Conservation (phyloP, 2,888 invertebrate genomes). For the Hipparchia semele region DNA sequence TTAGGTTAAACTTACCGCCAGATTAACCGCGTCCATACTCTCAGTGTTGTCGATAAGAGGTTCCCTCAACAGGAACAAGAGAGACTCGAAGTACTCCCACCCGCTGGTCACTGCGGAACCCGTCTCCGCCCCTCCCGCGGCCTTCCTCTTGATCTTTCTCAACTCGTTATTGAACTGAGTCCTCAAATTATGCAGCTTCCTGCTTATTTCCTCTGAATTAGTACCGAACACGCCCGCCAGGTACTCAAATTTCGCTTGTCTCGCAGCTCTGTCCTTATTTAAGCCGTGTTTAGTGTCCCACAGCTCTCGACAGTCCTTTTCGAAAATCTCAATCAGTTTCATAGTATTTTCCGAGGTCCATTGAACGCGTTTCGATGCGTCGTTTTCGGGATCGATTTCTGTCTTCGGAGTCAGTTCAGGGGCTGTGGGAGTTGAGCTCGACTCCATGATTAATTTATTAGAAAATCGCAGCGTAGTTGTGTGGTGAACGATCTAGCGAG, state of each 20-base stretch:
- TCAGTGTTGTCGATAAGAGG: slow-evolving; percentile 58
- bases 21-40: slow-evolving; percentile 62
- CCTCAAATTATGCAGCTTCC: slow-evolving; percentile 73
- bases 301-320: slow-evolving; percentile 67
- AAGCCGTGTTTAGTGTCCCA: slow-evolving; percentile 68
- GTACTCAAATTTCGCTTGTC: slow-evolving; percentile 60
- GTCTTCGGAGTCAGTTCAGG: slow-evolving; percentile 54
- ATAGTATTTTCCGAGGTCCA: slow-evolving; percentile 69
- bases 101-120: slow-evolving; percentile 53
- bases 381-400: slow-evolving; percentile 48
- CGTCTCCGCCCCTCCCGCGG: slow-evolving; percentile 44
- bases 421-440: slow-evolving; percentile 57
- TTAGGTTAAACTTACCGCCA: slow-evolving; percentile 57
- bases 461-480: slow-evolving; percentile 54
- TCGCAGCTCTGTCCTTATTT: slow-evolving; percentile 59
- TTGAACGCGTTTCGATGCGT: slow-evolving; percentile 49
- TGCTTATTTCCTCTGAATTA: slow-evolving; percentile 66
- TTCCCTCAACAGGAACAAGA: slow-evolving; percentile 63
- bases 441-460: slow-evolving; percentile 59
- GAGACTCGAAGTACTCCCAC: slow-evolving; percentile 76
- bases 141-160: slow-evolving; percentile 68
- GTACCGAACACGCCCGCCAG: slow-evolving; percentile 68
- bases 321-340: slow-evolving; percentile 64
- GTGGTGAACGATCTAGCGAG: slow-evolving; percentile 73
- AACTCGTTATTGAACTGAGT: slow-evolving; percentile 73